phyloP scores from a whole-genome alignment of 2,888 invertebrate genomes.

The Monochamus alternatus region DNA sequence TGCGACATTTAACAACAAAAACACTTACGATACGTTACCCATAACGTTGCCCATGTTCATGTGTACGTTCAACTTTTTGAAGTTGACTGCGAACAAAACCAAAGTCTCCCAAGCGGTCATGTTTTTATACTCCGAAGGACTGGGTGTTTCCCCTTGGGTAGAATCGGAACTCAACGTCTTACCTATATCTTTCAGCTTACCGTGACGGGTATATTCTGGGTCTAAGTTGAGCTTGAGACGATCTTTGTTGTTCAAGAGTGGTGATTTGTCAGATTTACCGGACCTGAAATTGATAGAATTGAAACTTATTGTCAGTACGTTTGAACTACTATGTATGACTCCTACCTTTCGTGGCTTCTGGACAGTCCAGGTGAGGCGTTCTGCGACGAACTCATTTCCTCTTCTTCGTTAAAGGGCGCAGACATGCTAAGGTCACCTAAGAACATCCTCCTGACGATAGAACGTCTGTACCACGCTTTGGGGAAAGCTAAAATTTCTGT shows the following conservation, averaged over 20 bases:
- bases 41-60: conserved; percentile 99
- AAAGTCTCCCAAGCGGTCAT: conserved; percentile 95
- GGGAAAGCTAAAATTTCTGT: conserved; percentile 98
- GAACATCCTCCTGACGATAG: conserved; percentile 93
- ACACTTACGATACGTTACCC: conserved; percentile 88
- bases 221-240: conserved; percentile 75
- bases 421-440: conserved; percentile 90
- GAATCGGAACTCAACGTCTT: conserved; percentile 75
- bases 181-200: conserved; percentile 73
- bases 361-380: conserved; percentile 57
- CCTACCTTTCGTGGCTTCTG: conserved; percentile 59
- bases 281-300: conserved; percentile 35
- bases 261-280: conserved; percentile 62
- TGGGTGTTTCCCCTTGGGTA: conserved; percentile 71
- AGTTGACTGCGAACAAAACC: conserved; percentile 96
- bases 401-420: conserved; percentile 66
- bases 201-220: conserved; percentile 69
- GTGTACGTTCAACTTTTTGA: conserved; percentile 95
- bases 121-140: conserved; percentile 76
- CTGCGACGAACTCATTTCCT: conserved; percentile 54
- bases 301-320: not conserved
- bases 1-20: not conserved
- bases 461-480: conserved; percentile 97
- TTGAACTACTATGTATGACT: conserved; percentile 26
- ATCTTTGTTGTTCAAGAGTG: conserved; percentile 71